Evolutionary conservation across 1,140 invertebrate species (phyloP).

Genomic region (Drosophila gunungcola): DNA sequence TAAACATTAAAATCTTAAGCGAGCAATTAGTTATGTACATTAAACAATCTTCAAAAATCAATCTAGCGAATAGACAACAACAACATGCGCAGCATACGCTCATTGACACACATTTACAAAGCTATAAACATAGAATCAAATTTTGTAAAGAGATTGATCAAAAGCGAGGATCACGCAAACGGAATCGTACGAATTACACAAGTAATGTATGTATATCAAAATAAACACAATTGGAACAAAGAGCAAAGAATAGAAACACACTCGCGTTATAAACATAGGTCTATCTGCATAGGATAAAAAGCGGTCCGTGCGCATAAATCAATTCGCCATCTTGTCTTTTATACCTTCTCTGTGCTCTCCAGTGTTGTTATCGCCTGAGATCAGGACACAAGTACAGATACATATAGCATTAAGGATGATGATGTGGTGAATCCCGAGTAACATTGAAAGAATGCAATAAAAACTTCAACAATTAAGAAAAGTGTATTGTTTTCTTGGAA

Average conservation of each 20-base stretch:
- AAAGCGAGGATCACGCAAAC: not conserved
- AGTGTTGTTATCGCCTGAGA: constrained; percentile 10
- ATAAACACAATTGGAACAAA: constrained; percentile 22
- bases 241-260: constrained; percentile 3
- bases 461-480: constrained; percentile 32
- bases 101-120: constrained; percentile 7
- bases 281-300: constrained; percentile 16
- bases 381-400: constrained; percentile 4
- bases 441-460: constrained; percentile 44
- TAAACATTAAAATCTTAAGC: constrained; percentile 41
- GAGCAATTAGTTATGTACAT: constrained; percentile 58
- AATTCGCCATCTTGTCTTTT: constrained; percentile 18
- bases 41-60: constrained; percentile 34
- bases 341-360: not conserved
- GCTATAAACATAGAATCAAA: constrained; percentile 36
- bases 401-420: constrained; percentile 18
- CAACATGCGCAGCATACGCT: constrained; percentile 5
- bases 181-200: not conserved
- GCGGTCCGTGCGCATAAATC: constrained; percentile 4
- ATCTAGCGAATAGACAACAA: constrained; percentile 30
- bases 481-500: not conserved
- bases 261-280: constrained; percentile 9
- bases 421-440: constrained; percentile 31
- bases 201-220: constrained; percentile 38
- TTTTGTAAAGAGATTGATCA: constrained; percentile 45